A percentile compares a stretch with the other conserved stretches of the same genome.
These are phyloP conservation scores for Drosophila longiperda DNA, from an alignment of 2,888 invertebrate species.

Conservation along the genomic window DNA sequence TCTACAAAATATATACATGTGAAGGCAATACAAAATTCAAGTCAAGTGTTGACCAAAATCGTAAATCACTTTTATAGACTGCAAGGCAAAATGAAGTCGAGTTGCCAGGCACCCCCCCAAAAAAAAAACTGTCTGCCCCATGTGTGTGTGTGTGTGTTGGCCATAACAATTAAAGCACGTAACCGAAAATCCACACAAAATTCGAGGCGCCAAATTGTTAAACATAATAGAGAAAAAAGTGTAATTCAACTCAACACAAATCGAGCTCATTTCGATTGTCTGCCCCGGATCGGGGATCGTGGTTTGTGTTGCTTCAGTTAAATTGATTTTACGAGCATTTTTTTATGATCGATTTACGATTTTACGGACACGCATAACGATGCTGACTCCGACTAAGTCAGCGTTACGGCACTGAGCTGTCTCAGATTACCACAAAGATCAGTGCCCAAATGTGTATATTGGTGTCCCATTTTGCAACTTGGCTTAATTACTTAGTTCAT, in stretches of 20 bases:
- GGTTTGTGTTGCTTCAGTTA: conserved; percentile 58
- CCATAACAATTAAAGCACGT: conserved; percentile 57
- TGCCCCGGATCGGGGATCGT: background rate
- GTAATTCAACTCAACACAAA: conserved; percentile 4
- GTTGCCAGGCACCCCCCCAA: conserved; percentile 11
- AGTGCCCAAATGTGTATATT: conserved; percentile 21
- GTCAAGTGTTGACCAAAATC: conserved; percentile 62
- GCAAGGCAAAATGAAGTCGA: conserved; percentile 28
- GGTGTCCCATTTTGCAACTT: conserved; percentile 20
- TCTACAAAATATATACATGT: conserved; percentile 7
- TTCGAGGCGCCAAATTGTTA: conserved; percentile 45
- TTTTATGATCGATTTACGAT: conserved; percentile 85
- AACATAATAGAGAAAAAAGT: conserved; percentile 18
- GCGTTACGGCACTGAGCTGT: conserved; percentile 20
- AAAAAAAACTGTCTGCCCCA: background rate
- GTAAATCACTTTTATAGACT: conserved; percentile 68
- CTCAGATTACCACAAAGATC: conserved; percentile 41
- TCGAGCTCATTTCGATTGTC: conserved; percentile 33
- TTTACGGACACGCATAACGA: conserved; percentile 77
- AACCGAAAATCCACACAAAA: conserved; percentile 23
- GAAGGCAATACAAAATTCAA: conserved; percentile 49
- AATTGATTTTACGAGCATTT: conserved; percentile 83
- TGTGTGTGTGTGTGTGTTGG: conserved; percentile 30
- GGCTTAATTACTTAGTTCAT: conserved; percentile 62
- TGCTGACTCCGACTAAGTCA: conserved; percentile 55